Conservation (phyloP, 1,140 invertebrate species). For the Neodiprion fabricii region DNA sequence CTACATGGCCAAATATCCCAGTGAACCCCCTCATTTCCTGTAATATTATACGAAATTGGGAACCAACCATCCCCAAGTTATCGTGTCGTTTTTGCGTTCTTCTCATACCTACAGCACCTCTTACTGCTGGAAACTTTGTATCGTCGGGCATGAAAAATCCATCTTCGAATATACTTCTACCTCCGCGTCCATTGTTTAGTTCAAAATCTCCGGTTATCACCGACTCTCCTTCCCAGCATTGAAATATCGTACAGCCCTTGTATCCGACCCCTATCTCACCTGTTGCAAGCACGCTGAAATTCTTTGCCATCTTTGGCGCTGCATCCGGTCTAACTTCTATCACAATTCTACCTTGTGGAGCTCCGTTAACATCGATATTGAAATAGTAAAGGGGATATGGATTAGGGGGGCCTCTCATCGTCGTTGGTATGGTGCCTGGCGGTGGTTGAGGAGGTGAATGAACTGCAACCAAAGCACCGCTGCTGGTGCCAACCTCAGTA, state of each 20-base stretch:
- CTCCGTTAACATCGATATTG: slow-evolving; percentile 77
- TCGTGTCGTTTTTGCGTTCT: slow-evolving; percentile 82
- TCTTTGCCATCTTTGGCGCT: slow-evolving; percentile 90
- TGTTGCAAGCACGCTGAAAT: slow-evolving; percentile 82
- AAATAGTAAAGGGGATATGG: slow-evolving; percentile 78
- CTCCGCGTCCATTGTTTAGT: slow-evolving; percentile 80
- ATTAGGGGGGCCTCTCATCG: slow-evolving; percentile 53
- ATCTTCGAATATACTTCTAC: slow-evolving; percentile 78
- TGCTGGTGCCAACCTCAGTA: slow-evolving; percentile 42
- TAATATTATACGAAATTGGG: slow-evolving; percentile 82
- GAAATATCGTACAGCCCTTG: slow-evolving; percentile 80
- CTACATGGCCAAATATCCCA: slow-evolving; percentile 82
- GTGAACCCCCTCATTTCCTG: slow-evolving; percentile 84
- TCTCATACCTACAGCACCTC: slow-evolving; percentile 83
- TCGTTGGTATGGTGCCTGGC: slow-evolving; percentile 43
- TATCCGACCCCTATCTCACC: slow-evolving; percentile 82
- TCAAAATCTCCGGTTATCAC: slow-evolving; percentile 84
- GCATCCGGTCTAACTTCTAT: slow-evolving; percentile 85
- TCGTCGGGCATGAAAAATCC: slow-evolving; percentile 83
- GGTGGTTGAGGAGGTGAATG: slow-evolving; percentile 58
- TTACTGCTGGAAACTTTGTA: slow-evolving; percentile 75
- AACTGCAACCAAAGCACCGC: slow-evolving; percentile 54
- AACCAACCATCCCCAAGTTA: slow-evolving; percentile 81
- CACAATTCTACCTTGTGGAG: slow-evolving; percentile 75
- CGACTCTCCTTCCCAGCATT: slow-evolving; percentile 83